phyloP scores from a whole-genome alignment of 2,113 vertebrate species.

The Myiagra hebetior region DNA sequence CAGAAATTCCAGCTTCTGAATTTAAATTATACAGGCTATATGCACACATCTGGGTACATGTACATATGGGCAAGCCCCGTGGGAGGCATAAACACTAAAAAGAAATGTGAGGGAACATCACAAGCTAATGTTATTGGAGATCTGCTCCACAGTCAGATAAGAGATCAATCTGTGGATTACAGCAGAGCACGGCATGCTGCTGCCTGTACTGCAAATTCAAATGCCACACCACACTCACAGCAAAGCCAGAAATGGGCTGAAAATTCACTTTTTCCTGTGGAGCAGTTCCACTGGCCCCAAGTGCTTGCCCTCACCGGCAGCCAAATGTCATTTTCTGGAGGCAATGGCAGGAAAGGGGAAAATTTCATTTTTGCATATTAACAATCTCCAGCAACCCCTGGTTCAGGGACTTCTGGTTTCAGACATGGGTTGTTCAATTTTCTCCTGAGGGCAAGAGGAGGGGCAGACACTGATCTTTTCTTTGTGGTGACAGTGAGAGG shows the following conservation, averaged over 20 bases:
- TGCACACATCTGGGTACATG: neutral
- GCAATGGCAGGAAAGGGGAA: neutral
- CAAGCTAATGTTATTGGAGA: neutral
- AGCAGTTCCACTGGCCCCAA: neutral
- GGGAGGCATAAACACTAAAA: neutral
- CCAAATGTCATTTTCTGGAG: neutral
- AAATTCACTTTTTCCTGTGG: neutral
- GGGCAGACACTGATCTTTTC: neutral
- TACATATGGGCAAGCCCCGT: neutral
- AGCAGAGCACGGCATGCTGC: neutral
- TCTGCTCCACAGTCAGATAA: neutral
- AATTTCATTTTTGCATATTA: neutral
- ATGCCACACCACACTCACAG: rapidly evolving
- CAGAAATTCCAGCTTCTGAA: neutral
- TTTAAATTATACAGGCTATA: neutral
- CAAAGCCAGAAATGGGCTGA: neutral
- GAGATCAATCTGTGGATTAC: neutral
- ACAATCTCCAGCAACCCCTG: neutral
- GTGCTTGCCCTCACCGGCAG: neutral
- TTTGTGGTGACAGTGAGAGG: neutral
- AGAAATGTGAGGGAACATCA: neutral
- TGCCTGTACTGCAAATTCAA: neutral
- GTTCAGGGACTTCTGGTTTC: neutral
- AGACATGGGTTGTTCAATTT: neutral
- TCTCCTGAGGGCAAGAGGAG: neutral